Base-by-base conservation (phyloP, 2,113 vertebrate species). In the Penelope pileata region DNA sequence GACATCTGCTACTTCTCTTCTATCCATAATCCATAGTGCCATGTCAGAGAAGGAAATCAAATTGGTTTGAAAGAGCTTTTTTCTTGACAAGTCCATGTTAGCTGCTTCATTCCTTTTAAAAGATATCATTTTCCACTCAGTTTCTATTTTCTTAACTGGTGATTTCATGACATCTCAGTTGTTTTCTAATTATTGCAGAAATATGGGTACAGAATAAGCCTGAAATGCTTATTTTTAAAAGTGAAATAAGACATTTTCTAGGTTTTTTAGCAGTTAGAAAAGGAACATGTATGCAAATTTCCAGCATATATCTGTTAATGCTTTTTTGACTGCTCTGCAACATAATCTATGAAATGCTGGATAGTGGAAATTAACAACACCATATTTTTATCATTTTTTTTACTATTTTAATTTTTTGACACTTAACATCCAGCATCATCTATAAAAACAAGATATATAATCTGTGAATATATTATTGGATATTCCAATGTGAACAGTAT, bases 41-140 rank as follows among this genome's bases (percentile, higher is more conserved):
- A 16, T 86, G 74, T 83, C 8, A 23, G 36, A 75, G 32, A 51
- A 88, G 18, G 24, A 90, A 88, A 90, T 80, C 62, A 88, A 85
- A 88, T 58, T 69, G 32, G 22, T 82, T 42, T 67, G 72, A 68
- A 23, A 86, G 53, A 40, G 7, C 7, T 79, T 83, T 94, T 56
- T 86, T 53, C n/a, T 73, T 93, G 59, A 86, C 29, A 88, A 92
- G 73, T 54, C 24, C 54, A 43, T 4, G 5, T 58, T 74, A 66
- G 13, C 13, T 36, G 36, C 21, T 53, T 29, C 3, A 23, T 34
- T 40, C 3, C 2, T 88, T 50, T 62, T 59, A 79, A 68, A 77
- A 72, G 2, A 60, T 5, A 10, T 60, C 63, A 88, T 62, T 80
- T 81, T 64, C 38, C 38, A 67, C 56, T 58, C 29, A 72, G 19